Evolutionary conservation across 2,797 vertebrate genomes (phyloP), one percentile per base, ranked within the genome.

Genomic region (Ceryle rudis): DNA sequence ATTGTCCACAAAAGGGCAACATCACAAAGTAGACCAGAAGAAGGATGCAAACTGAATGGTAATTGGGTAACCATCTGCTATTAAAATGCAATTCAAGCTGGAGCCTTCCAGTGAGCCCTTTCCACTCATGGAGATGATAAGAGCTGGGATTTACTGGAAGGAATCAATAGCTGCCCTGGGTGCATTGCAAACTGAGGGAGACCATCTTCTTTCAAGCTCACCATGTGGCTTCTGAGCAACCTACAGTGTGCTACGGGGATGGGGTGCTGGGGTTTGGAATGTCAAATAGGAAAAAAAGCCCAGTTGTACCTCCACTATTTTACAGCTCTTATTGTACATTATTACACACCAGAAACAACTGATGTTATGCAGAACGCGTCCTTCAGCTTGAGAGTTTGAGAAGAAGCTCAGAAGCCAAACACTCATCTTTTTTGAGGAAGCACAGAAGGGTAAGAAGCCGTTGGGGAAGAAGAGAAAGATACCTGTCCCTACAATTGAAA

Each of bases 1-100:
- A 83, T 60, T 87, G 92, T 88, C 92, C 83, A 82, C 84, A 80
- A 86, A 96, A 96, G 95, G 91, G 86, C 83, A 92, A 54, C 10
- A 1, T 66, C 81, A 85, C 72, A 49, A 65, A 86, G 78, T 14
- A 31, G 86, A 73, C 23, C 72, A 29, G 81, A 49, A 79, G 37
- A 46, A 90, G 46, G 70, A 77, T 70, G 88, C 80, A 55, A 49
- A 64, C 55, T 6, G 72, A 95, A 96, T 71, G 82, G 90, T 57
- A 81, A 97, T 41, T 29, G 79, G 86, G 55, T 21, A 89, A 69
- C 35, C 81, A 82, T 65, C 86, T 86, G 89, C 86, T 90, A 28
- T 69, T 51, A 78, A 87, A 90, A 91, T 70, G 73, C 60, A 61
- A 1, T 23, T 26, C 78, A 18, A 78, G 49, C 41, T 1, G 1